Percentiles rank a stretch among this genome's conserved stretches.
These are phyloP conservation scores for Upupa epops DNA, from an alignment of 2,113 vertebrate genomes.

Conservation along the genomic window DNA sequence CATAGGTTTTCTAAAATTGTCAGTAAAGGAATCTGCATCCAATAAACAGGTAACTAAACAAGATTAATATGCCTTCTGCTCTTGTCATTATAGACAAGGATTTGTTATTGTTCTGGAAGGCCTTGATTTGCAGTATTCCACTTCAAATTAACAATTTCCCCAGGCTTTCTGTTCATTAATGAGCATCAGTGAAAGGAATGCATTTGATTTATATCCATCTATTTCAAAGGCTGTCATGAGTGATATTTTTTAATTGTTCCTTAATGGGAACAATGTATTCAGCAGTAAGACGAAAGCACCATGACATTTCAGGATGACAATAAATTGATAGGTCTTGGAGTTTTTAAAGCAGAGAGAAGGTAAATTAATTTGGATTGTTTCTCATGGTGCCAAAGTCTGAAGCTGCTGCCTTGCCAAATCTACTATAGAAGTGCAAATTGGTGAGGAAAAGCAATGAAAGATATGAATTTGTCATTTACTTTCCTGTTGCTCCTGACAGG, in stretches of 20 bases:
- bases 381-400: neutral
- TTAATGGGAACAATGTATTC: conserved; percentile 1
- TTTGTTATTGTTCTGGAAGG: conserved; percentile 26
- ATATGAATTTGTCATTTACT: neutral
- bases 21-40: neutral
- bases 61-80: neutral
- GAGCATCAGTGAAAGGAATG: conserved; percentile 12
- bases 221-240: neutral
- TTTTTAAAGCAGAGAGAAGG: neutral
- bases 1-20: neutral
- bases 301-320: conserved; percentile 4
- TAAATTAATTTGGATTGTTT: neutral
- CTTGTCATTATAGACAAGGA: neutral
- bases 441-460: neutral
- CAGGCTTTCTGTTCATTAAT: conserved; percentile 14
- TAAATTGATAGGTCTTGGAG: neutral
- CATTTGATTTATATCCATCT: conserved; percentile 7
- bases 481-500: neutral
- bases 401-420: conserved; percentile 21
- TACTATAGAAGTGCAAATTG: neutral
- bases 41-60: conserved; percentile 8
- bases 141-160: neutral
- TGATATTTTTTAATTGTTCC: conserved; percentile 26
- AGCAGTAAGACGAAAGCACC: conserved; percentile 17
- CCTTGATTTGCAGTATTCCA: conserved; percentile 21